Evolutionary conservation across 1,140 invertebrate species (phyloP).

Genomic region (Vanessa atalanta): DNA sequence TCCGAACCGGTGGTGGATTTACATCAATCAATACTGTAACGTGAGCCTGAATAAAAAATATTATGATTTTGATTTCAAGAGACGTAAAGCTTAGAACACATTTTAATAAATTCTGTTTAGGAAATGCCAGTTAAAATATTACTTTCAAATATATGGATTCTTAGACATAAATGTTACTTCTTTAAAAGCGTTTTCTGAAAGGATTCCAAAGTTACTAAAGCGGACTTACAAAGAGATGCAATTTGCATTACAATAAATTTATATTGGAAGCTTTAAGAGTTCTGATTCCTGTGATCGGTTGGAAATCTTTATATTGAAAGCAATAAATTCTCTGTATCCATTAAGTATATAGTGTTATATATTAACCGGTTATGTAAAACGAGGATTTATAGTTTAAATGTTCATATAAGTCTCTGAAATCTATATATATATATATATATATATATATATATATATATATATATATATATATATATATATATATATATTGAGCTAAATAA

Average conservation of each 20-base stretch:
- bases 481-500: too few relatives aligned
- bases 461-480: too few relatives aligned
- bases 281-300: constrained; percentile 47
- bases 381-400: too few relatives aligned
- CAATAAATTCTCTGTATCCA: constrained; percentile 37
- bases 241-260: constrained; percentile 78
- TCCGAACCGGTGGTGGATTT: too few relatives aligned
- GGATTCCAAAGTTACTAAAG: constrained; percentile 60
- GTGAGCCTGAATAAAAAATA: too few relatives aligned
- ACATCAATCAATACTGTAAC: too few relatives aligned
- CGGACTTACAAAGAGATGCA: constrained; percentile 67
- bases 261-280: constrained; percentile 63
- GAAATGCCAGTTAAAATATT: constrained; percentile 21
- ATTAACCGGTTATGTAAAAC: too few relatives aligned
- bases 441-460: too few relatives aligned
- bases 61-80: too few relatives aligned
- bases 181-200: constrained; percentile 59
- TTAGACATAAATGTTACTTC: constrained; percentile 31
- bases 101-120: neutral
- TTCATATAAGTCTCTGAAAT: too few relatives aligned
- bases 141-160: constrained; percentile 28
- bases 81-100: too few relatives aligned
- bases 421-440: too few relatives aligned
- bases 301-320: constrained; percentile 57
- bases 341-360: neutral